phyloP scores from a whole-genome alignment of 2,113 vertebrate species.

The Leucopsar rothschildi region DNA sequence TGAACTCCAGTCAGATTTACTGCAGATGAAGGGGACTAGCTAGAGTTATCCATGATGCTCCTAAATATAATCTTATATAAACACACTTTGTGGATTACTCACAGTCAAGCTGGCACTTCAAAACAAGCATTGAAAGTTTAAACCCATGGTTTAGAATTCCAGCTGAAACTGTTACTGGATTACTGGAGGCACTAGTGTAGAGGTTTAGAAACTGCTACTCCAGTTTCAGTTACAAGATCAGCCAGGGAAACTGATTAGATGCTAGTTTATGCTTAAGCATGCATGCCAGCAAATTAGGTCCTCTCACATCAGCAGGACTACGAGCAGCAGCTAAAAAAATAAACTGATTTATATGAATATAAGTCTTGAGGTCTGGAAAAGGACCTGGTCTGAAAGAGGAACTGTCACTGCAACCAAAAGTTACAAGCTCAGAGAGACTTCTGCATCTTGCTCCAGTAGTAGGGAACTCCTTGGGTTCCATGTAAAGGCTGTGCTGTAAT shows the following conservation, averaged over 20 bases:
- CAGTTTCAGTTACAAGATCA: background rate
- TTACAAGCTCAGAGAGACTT: background rate
- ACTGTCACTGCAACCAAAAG: background rate
- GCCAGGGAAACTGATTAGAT: background rate
- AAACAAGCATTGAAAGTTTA: background rate
- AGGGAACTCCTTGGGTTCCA: background rate
- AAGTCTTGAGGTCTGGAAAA: background rate
- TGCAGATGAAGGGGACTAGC: background rate
- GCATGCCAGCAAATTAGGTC: background rate
- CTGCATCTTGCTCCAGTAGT: background rate
- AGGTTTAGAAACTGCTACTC: background rate
- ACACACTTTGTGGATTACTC: background rate
- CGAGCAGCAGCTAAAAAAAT: background rate
- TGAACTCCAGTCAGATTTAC: background rate
- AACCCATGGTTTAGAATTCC: background rate
- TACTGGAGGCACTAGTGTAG: background rate
- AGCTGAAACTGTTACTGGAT: background rate
- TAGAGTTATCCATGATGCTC: background rate
- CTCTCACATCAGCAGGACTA: background rate
- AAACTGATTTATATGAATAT: background rate
- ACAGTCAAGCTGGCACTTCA: background rate
- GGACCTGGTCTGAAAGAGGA: background rate
- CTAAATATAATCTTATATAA: background rate
- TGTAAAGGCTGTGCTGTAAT: background rate
- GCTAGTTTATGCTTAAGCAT: background rate